Evolutionary conservation across 2,797 vertebrate species (phyloP), one percentile per base, ranked within the genome.

Genomic region (Ctenochaetus hawaiiensis): DNA sequence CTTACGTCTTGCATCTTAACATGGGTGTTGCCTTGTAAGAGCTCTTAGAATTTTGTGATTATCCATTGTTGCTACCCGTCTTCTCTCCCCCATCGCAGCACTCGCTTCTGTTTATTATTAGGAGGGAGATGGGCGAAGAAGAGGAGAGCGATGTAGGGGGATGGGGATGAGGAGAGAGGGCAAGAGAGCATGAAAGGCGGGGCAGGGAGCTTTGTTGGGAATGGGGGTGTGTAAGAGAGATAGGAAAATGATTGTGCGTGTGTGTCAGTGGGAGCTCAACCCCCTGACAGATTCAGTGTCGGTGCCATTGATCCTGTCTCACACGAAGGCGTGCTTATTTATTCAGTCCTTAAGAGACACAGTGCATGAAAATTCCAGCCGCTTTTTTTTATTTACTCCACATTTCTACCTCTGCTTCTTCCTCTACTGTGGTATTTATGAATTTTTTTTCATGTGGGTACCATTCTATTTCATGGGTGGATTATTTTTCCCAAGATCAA

Each of bases 261-360:
- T 43, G 74, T 86, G 90, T 86, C 65, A 76, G 86, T 80, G 63
- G 67, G 75, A 70, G 86, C 79, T 77, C 78, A 73, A 23, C 83
- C 77, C 59, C 49, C 72, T 75, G 80, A 84, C 88, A 75, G 78
- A 78, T 77, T 81, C 77, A 56, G 34, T 70, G 85, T 87, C 74
- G 14, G 72, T 72, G 71, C 58, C 84, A 82, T 84, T 88, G 84
- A 91, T 92, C 72, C 80, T 47, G 81, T 86, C 84, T 92, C 70
- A 26, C 41, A 69, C 47, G 17, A 82, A 69, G 62, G 60, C 47
- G 5, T 39, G 72, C 67, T 88, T 68, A 86, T 90, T 91, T 87
- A 89, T 87, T 87, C 87, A 80, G 75, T 63, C 60, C 81, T 82
- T 81, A 49, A 54, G 73, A 90, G 83, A 82, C 13, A 48, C 60